Base-by-base conservation (phyloP, 2,888 invertebrate species). In the Hyppa rectilinea region DNA sequence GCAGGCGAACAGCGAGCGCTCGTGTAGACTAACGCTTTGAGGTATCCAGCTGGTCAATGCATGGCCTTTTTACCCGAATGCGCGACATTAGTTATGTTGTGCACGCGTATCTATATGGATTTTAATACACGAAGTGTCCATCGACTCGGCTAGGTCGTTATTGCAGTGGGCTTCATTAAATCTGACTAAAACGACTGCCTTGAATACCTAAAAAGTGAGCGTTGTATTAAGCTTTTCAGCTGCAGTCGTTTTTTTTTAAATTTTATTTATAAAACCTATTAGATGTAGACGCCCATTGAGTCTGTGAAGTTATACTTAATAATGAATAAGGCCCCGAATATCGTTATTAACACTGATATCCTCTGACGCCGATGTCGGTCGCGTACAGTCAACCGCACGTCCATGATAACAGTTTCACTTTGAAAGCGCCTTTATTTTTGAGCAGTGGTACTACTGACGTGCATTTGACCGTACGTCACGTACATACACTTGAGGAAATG, bases 1-100 rank as follows among this genome's bases (percentile, higher is more conserved):
- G 97, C 99, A 88, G 97, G 97, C 55, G 98, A 98, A 89, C 98
- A 98, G 90, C 96, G 97, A 83, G 96, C 96, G 59, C 94, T 96
- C 0, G 96, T 98, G 97, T 98, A 0, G 93, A 96, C 20, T 96
- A 96, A 59, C 95, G 97, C 70, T 98, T 99, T 87, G 97, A 97
- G 96, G 97, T 94, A 65, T 59, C 17, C 45, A 31, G 49, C 4
- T 20, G 1, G 4, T 12, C 26, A 45, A 56, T 56, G 26, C 26
- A 7, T 12, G 20, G 4, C 4, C 10, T 12, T 20, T 38, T 20
- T 20, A 38, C 20, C 20, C 12, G 26, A 26, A 6, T 20, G 26
- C 10, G 38, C 6, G 36, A 26, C 26, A 10, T 17, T 10, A 55
- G 23, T 23, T 23, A 5, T 56, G 10, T 49, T 49, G 23, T 49